phyloP scores from a whole-genome alignment of 2,797 vertebrate species.

The Microctenopoma steveboyesi region DNA sequence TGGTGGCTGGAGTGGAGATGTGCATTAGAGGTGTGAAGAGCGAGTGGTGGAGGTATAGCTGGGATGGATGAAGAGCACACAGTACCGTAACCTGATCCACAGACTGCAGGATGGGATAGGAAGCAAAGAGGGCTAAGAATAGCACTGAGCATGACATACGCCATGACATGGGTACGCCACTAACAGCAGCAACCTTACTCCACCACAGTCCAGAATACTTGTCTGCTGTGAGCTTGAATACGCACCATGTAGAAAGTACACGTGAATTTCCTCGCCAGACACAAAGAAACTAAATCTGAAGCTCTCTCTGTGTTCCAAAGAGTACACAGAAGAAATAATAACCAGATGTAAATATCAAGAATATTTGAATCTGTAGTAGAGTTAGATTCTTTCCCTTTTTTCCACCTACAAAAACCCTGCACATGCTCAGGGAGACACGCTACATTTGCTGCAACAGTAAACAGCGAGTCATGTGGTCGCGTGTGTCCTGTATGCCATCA shows the following conservation, averaged over 20 bases:
- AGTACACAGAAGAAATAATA: slow-evolving; percentile 1
- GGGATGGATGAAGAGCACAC: slow-evolving; percentile 52
- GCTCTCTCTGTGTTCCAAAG: not conserved
- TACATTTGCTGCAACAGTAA: slow-evolving; percentile 71
- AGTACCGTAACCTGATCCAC: slow-evolving; percentile 77
- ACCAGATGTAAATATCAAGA: not conserved
- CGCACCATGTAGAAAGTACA: slow-evolving; percentile 59
- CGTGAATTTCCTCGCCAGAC: slow-evolving; percentile 40
- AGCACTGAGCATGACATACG: slow-evolving; percentile 69
- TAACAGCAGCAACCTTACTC: slow-evolving; percentile 48
- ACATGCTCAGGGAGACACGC: slow-evolving; percentile 44
- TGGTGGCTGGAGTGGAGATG: slow-evolving; percentile 9
- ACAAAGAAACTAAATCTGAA: slow-evolving; percentile 12
- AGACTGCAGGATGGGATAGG: slow-evolving; percentile 75
- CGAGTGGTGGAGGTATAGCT: slow-evolving; percentile 21
- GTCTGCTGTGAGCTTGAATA: slow-evolving; percentile 54
- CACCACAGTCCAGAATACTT: slow-evolving; percentile 50
- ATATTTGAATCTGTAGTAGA: slow-evolving; percentile 10
- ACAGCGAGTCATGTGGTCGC: slow-evolving; percentile 71
- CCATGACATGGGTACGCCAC: slow-evolving; percentile 29
- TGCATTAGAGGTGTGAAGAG: not conserved
- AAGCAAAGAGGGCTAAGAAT: slow-evolving; percentile 77
- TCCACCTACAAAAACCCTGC: slow-evolving; percentile 22
- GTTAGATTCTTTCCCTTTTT: not conserved
- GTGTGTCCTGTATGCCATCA: slow-evolving; percentile 59